Base-by-base conservation (phyloP, 2,797 vertebrate species). In the Dermochelys coriacea region DNA sequence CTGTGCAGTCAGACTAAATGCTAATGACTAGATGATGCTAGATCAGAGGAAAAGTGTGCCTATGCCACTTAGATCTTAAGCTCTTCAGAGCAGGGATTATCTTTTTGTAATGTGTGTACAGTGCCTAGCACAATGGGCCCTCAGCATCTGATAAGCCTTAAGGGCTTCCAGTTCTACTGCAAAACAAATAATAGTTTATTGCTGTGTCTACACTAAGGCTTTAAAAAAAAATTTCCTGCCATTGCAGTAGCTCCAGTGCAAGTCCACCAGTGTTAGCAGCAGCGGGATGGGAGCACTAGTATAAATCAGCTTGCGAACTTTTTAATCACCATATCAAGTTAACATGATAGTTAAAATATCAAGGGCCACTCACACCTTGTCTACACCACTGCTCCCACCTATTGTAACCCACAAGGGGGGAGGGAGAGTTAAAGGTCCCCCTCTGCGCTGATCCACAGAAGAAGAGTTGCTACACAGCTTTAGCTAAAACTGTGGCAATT, bases 231-330 rank as follows among this genome's bases (percentile, higher is more conserved):
- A 16, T 12, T 6, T 29, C 29, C 29, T 29, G 34, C 16, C 29
- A 78, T 19, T 50, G 49, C 27, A 31, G 18, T 16, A 31, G 29
- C 45, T 78, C 37, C 37, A 25, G 10, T 12, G n/a, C 37, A 74
- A 18, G 23, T 15, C 41, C 41, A 45, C 23, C 71, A 78, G 9
- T 2, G 15, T 78, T 11, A 78, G 47, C 49, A 50, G 41, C 5
- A 15, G 45, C 4, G 15, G 5, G 29, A 19, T 1, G 8, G 9
- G 29, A 34, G 4, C 21, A 19, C 27, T 11, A 10, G 15, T 31
- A 27, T 78, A 78, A 78, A 31, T 29, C 47, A 78, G 29, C 18
- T 34, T 29, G 75, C 8, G 3, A 78, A 8, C 14, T 78, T 78
- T 31, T 74, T 78, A 16, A 16, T 31, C 47, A 31, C 27, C 7